Evolutionary conservation across 2,113 vertebrate genomes (phyloP).

Genomic region (Corydoras maculifer): DNA sequence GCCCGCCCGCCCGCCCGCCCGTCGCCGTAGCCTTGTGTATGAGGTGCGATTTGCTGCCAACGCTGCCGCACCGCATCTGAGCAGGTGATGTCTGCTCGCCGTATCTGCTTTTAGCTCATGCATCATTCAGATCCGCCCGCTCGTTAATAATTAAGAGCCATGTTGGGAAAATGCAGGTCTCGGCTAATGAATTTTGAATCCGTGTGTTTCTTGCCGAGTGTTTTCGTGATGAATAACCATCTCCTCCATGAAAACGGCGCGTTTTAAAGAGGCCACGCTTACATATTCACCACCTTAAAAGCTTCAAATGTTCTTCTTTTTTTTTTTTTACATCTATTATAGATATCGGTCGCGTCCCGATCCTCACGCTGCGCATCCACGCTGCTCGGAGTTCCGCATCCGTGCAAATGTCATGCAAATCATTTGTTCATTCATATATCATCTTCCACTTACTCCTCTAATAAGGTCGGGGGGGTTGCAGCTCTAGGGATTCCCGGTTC

Average conservation of each 20-base stretch:
- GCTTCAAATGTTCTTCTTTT: background rate
- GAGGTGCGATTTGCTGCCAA: background rate
- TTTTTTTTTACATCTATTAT: background rate
- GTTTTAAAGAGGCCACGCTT: background rate
- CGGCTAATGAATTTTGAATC: constrained; percentile 22
- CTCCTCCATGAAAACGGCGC: constrained; percentile 8
- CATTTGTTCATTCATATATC: too few species aligned
- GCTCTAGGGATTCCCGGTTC: too few species aligned
- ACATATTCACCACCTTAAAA: constrained; percentile 1
- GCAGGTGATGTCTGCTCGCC: background rate
- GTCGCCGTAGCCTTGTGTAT: too few species aligned
- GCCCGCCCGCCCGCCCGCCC: too few species aligned
- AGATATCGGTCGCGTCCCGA: background rate
- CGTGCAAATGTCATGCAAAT: too few species aligned
- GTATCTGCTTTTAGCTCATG: constrained; percentile 21
- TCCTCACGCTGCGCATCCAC: too few species aligned
- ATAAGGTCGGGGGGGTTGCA: too few species aligned
- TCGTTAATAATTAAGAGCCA: constrained; percentile 14
- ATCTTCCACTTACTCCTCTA: too few species aligned
- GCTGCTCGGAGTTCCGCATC: too few species aligned
- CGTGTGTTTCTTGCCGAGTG: background rate
- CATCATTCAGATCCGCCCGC: constrained; percentile 15
- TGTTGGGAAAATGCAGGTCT: background rate
- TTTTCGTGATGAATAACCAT: constrained; percentile 3
- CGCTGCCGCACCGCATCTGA: background rate